Percentiles rank a stretch among this genome's conserved stretches.
Conservation (phyloP, 2,113 vertebrate species). For the Chauna torquata region DNA sequence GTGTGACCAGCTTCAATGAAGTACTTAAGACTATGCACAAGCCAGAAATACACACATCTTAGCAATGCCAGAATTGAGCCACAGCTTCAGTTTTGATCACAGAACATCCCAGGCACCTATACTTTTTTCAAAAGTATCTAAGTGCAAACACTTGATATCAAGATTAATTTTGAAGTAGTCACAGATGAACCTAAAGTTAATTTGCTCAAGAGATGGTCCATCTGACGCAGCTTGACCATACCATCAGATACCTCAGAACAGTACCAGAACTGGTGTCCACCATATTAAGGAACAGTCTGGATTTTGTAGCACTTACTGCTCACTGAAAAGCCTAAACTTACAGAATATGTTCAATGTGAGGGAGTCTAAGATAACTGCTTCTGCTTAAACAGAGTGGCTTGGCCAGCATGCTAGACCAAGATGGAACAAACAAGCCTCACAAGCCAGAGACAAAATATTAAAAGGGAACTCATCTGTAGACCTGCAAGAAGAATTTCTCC, state of each 20-base stretch:
- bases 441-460: not conserved
- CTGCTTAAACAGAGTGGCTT: not conserved
- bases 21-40: not conserved
- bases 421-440: not conserved
- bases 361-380: not conserved
- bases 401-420: not conserved
- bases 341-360: not conserved
- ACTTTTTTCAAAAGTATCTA: not conserved
- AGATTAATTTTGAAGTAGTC: not conserved
- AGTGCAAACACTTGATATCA: not conserved
- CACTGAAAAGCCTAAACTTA: not conserved
- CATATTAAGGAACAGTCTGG: not conserved
- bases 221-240: not conserved
- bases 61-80: not conserved
- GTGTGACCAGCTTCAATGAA: not conserved
- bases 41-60: not conserved
- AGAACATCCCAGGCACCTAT: not conserved
- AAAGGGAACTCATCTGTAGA: not conserved
- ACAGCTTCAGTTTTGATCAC: not conserved
- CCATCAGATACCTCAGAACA: not conserved
- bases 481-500: not conserved
- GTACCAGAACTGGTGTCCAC: not conserved
- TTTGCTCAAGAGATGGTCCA: not conserved
- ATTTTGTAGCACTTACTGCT: not conserved
- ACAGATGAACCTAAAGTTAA: not conserved